Evolutionary conservation across 2,113 vertebrate genomes (phyloP).

Genomic region (Bubo scandiacus): DNA sequence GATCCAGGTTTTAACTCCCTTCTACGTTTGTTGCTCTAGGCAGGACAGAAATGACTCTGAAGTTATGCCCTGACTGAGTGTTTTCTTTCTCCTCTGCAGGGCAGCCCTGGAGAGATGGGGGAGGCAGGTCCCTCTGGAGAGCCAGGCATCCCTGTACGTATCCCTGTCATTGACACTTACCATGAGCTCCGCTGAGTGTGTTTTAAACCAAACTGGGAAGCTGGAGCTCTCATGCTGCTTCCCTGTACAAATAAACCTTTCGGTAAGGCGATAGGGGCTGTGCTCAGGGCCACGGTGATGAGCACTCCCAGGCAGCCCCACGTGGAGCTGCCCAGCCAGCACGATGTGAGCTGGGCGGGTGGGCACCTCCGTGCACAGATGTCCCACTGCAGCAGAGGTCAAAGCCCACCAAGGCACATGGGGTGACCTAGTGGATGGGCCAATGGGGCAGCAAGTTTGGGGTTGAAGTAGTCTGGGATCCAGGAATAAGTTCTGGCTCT

Average conservation of each 20-base stretch:
- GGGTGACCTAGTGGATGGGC: neutral
- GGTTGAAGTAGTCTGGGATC: neutral
- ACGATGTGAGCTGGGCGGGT: accelerated
- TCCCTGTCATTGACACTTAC: neutral
- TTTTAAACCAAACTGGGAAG: neutral
- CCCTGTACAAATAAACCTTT: neutral
- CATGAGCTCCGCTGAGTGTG: neutral
- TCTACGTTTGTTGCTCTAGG: neutral
- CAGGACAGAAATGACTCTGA: neutral
- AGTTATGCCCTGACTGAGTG: neutral
- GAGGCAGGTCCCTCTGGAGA: slow-evolving; percentile 93
- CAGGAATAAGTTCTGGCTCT: neutral
- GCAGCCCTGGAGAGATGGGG: slow-evolving; percentile 83
- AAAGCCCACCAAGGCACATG: neutral
- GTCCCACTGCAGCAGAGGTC: neutral
- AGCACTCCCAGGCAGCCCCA: neutral
- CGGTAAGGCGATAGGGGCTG: accelerated
- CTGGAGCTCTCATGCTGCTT: neutral
- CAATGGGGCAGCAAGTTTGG: neutral
- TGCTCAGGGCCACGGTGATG: accelerated
- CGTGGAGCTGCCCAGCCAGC: neutral
- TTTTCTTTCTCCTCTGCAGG: slow-evolving; percentile 69
- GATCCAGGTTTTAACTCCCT: neutral
- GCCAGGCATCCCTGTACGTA: slow-evolving; percentile 96
- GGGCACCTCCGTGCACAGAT: neutral